Conservation (phyloP, 2,113 vertebrate genomes). For the Corythaixoides concolor region DNA sequence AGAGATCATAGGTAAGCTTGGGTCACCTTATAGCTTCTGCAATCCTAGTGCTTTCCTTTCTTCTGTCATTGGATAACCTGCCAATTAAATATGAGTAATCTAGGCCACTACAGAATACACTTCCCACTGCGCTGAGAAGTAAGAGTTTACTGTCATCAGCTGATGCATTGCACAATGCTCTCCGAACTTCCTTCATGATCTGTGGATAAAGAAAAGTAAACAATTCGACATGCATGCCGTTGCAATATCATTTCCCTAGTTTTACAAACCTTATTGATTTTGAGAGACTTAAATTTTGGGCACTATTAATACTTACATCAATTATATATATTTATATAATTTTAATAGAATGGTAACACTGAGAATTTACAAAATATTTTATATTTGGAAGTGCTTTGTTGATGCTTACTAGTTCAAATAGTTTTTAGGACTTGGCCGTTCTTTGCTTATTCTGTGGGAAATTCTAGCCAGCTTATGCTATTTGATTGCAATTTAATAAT, state of each 20-base stretch:
- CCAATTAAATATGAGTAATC: conserved; percentile 96
- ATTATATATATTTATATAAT: conserved; percentile 1
- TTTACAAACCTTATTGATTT: conserved; percentile 47
- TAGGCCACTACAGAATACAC: conserved; percentile 94
- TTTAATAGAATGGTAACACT: conserved; percentile 15
- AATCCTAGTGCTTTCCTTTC: conserved; percentile 96
- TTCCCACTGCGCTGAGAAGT: conserved; percentile 93
- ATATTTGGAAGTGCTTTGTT: not conserved
- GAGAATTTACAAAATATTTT: conserved; percentile 6
- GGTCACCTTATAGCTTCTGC: conserved; percentile 93
- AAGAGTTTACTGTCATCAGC: conserved; percentile 94
- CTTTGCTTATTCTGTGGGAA: not conserved
- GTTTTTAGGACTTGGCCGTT: not conserved
- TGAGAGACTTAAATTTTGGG: conserved; percentile 28
- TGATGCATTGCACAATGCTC: conserved; percentile 91
- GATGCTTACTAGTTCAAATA: not conserved
- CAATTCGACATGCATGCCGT: conserved; percentile 66
- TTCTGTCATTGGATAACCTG: conserved; percentile 91
- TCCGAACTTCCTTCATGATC: conserved; percentile 98
- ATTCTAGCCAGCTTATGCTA: not conserved
- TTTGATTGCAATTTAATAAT: not conserved
- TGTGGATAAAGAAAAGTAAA: conserved; percentile 71
- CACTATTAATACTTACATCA: not conserved
- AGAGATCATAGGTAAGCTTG: conserved; percentile 60
- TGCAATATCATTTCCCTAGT: conserved; percentile 56